These are phyloP conservation scores for Galbula dea DNA, from an alignment of 2,113 vertebrate species.

Conservation along the genomic window DNA sequence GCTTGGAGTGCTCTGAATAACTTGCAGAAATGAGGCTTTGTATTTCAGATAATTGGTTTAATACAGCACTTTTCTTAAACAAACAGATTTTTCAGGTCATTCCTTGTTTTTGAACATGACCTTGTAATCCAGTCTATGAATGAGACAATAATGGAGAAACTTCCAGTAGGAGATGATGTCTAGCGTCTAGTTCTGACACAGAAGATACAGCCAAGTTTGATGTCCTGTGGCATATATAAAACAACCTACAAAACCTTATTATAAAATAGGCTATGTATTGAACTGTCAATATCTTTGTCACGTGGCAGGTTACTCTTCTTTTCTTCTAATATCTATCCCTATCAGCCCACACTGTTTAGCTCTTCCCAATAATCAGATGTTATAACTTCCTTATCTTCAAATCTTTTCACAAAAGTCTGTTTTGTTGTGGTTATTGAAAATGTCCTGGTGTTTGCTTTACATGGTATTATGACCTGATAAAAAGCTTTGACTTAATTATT, in stretches of 20 bases:
- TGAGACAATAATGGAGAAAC: background rate
- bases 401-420: background rate
- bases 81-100: background rate
- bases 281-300: background rate
- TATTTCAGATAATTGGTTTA: background rate
- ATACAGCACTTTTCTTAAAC: background rate
- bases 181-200: background rate
- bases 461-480: background rate
- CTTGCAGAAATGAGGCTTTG: background rate
- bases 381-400: background rate
- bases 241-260: background rate
- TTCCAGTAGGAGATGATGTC: background rate
- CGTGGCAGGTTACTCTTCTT: background rate
- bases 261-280: background rate
- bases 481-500: background rate
- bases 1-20: background rate
- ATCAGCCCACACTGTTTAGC: rapidly evolving
- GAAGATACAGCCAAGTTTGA: background rate
- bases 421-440: background rate
- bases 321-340: background rate
- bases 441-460: background rate
- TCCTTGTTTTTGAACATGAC: background rate
- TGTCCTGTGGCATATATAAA: background rate
- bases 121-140: background rate
- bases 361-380: background rate